Base-by-base conservation (phyloP, 2,888 invertebrate species). In the Eledone cirrhosa region DNA sequence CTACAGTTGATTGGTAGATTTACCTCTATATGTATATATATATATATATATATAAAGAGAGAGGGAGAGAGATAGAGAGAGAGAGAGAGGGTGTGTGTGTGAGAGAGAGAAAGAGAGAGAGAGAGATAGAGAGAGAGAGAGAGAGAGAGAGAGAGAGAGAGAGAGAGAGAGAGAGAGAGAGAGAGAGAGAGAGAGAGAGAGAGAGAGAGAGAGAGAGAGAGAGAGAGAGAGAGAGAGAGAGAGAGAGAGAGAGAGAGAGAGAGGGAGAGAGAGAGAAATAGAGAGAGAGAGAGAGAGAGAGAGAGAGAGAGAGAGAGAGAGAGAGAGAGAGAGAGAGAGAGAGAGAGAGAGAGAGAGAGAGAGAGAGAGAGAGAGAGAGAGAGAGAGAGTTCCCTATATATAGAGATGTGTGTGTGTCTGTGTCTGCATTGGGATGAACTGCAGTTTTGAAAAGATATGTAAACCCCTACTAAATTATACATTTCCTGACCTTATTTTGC, bases 261-360 rank as follows among this genome's bases (percentile, higher is more conserved):
- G 53, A 53, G 53, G 19, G 53, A 53, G 53, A 53, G 53, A 53
- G 53, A 53, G 19, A 53, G 53, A 53, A 19, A 53, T 13, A 53
- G 53, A 53, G 53, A 53, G 53, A 53, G 53, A 53, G 19, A 53
- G 53, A 53, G 53, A 53, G 53, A 53, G 53, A 53, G 53, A 53
- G 53, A 78, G 78, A 74, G 59, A 78, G 31, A 65, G 33, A 75
- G 75, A 75, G 41, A 33, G 29, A 31, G 75, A 33, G 41, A 75
- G 41, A 33, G 31, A 75, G 41, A 33, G 14, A 33, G 41, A 27
- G 29, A 33, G 75, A 33, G 41, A 31, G 75, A 75, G 75, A 75
- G 31, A 75, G 75, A 75, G 75, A 75, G 75, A 75, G 75, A 75
- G 75, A 75, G 33, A 75, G 75, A 75, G 75, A 75, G 75, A 75